Conservation (phyloP, 2,113 vertebrate genomes). For the Narcine bancroftii region DNA sequence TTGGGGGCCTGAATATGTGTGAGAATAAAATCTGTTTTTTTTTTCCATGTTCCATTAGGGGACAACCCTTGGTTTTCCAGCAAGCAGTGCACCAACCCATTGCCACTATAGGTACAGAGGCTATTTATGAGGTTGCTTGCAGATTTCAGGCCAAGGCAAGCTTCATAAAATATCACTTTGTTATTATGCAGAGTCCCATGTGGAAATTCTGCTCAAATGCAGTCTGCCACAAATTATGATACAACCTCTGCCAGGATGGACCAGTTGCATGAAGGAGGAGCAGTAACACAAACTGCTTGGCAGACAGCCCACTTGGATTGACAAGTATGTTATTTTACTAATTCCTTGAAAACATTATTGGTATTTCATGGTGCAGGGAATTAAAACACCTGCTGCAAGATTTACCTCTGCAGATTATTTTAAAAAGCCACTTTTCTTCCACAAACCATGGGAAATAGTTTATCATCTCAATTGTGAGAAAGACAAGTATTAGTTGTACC, state of each 20-base stretch:
- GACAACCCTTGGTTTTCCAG: background rate
- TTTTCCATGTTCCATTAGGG: background rate
- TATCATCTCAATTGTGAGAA: background rate
- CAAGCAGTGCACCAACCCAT: background rate
- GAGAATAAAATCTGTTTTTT: background rate
- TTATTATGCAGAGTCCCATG: too few species aligned
- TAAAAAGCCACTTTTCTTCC: background rate
- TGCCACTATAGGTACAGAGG: background rate
- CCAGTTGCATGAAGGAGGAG: background rate
- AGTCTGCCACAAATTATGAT: background rate
- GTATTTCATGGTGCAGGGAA: constrained; percentile 15
- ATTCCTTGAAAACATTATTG: background rate
- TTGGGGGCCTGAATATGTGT: background rate
- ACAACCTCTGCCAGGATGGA: too few species aligned
- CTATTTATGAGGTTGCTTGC: background rate
- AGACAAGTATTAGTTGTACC: background rate
- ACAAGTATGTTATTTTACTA: background rate
- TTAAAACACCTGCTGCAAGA: background rate
- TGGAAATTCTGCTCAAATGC: background rate
- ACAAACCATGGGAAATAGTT: background rate
- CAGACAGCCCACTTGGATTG: background rate
- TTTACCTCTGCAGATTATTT: background rate
- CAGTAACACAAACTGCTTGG: constrained; percentile 1
- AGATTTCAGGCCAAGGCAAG: background rate
- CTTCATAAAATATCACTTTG: background rate